Evolutionary conservation across 2,888 invertebrate species (phyloP).

Genomic region (Eupithecia tripunctaria): DNA sequence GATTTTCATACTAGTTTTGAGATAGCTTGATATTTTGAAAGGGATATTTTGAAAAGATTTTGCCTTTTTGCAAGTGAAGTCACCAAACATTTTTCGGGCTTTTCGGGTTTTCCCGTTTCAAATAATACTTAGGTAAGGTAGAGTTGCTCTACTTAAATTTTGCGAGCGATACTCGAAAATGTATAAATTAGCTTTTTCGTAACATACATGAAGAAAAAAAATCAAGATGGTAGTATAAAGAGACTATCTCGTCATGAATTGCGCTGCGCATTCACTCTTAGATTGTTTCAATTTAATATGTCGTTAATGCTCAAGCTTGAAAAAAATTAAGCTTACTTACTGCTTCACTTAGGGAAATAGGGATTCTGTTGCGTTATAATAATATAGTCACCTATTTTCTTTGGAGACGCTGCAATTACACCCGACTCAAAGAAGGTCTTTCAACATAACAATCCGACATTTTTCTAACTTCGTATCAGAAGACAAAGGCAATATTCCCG

Average conservation of each 20-base stretch:
- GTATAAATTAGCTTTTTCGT: too few species aligned
- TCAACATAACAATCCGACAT: conserved; percentile 29
- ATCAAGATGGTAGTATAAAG: too few species aligned
- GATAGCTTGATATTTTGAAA: conserved; percentile 12
- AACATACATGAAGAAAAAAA: too few species aligned
- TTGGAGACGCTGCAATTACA: conserved; percentile 22
- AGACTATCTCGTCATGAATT: too few species aligned
- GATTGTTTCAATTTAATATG: too few species aligned
- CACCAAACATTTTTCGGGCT: not conserved
- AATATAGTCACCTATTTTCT: not conserved
- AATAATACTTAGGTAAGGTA: not conserved
- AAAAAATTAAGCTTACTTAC: not conserved
- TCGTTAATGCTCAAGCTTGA: too few species aligned
- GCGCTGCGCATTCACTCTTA: too few species aligned
- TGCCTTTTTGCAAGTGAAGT: not conserved
- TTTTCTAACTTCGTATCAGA: conserved; percentile 47
- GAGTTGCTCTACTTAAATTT: not conserved
- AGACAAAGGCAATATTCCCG: conserved; percentile 53
- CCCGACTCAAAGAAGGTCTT: conserved; percentile 21
- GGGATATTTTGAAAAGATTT: not conserved
- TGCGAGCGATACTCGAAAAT: too few species aligned
- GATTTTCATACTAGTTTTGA: conserved; percentile 32
- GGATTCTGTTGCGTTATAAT: not conserved
- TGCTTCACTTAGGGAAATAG: not conserved
- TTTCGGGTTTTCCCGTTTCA: not conserved